Conservation (phyloP, 2,113 vertebrate species). For the Eudyptes chrysolophus region DNA sequence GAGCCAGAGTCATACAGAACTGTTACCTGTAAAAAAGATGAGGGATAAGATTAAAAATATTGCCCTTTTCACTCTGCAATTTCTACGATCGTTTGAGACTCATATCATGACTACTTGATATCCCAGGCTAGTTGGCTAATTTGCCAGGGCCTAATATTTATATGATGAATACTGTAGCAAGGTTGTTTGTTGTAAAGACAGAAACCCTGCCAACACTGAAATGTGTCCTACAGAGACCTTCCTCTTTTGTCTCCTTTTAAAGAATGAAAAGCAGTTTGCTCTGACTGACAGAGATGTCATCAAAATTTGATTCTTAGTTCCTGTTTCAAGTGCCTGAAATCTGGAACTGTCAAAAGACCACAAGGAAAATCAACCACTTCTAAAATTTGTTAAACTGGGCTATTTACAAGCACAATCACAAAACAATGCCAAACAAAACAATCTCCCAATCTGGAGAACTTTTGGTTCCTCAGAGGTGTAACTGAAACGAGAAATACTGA, state of each 20-base stretch:
- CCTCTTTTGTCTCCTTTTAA: neutral
- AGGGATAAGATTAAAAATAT: neutral
- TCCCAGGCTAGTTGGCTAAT: neutral
- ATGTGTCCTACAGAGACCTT: neutral
- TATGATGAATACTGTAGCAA: neutral
- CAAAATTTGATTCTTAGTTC: neutral
- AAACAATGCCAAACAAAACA: neutral
- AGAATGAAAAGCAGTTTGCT: neutral
- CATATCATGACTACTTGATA: accelerated
- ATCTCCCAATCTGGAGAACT: neutral
- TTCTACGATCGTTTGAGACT: neutral
- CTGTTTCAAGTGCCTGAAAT: neutral
- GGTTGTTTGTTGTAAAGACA: neutral
- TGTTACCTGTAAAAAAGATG: neutral
- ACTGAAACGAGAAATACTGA: neutral
- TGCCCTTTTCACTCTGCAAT: neutral
- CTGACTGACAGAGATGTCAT: neutral
- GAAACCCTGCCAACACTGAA: neutral
- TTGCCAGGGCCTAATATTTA: neutral
- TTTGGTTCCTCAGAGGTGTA: neutral
- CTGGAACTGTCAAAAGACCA: neutral
- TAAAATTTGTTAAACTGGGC: neutral
- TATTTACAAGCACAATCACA: neutral
- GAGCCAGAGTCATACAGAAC: neutral
- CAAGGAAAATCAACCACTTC: neutral